Evolutionary conservation across 2,113 vertebrate species (phyloP).

Genomic region (Gasterosteus aculeatus): DNA sequence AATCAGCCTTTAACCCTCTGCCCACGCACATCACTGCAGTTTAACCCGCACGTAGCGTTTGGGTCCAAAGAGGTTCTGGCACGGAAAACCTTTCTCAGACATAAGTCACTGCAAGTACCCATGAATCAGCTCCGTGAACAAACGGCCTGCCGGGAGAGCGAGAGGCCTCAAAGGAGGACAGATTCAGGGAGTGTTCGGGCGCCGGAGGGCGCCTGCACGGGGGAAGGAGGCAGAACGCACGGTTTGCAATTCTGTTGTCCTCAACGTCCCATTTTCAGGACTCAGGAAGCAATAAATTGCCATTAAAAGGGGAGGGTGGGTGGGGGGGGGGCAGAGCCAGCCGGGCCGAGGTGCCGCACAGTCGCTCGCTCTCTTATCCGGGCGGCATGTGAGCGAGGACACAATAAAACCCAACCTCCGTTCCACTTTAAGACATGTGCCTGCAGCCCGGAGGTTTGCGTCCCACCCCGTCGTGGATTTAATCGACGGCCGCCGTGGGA

Average conservation of each 20-base stretch:
- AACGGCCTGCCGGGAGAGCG: conserved; percentile 37
- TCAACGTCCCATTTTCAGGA: conserved; percentile 60
- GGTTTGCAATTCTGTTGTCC: conserved; percentile 74
- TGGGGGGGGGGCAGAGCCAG: conserved; percentile 44
- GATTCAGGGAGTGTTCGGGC: conserved; percentile 66
- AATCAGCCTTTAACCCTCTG: neutral
- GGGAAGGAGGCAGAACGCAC: conserved; percentile 56
- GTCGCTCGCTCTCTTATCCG: conserved; percentile 64
- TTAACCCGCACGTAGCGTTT: conserved; percentile 16
- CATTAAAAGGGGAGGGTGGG: conserved; percentile 67
- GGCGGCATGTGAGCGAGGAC: conserved; percentile 43
- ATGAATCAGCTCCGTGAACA: conserved; percentile 64
- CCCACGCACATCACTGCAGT: conserved; percentile 14
- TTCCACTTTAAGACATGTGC: neutral
- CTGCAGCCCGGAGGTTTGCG: neutral
- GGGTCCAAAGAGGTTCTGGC: conserved; percentile 30
- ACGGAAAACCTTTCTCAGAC: conserved; percentile 58
- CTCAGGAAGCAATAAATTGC: conserved; percentile 82
- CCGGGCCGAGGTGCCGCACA: conserved; percentile 71
- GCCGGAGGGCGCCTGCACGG: conserved; percentile 32
- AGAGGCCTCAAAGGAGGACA: conserved; percentile 44
- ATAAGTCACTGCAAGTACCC: conserved; percentile 64
- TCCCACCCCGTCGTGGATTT: neutral
- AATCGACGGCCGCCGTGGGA: too few relatives aligned
- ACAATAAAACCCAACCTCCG: conserved; percentile 34